Conservation (phyloP, 2,888 invertebrate species). For the Cosmorhoe ocellata region DNA sequence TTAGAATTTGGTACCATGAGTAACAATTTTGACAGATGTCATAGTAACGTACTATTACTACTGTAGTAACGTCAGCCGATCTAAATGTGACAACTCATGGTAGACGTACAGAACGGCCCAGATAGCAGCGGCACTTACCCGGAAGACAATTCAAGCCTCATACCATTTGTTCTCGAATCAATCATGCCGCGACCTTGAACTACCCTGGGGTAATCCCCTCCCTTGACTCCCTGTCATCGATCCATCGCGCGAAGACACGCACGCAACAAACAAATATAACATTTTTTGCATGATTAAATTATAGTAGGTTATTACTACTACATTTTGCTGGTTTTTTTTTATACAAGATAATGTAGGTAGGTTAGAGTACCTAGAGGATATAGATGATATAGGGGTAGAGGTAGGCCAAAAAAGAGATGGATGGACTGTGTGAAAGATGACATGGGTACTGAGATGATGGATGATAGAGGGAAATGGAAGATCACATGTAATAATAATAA, state of each 20-base stretch:
- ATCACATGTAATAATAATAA: no score
- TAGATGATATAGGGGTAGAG: no score
- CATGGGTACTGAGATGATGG: no score
- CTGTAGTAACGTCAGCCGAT: no score
- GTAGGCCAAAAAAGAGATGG: no score
- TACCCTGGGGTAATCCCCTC: constrained; percentile 18
- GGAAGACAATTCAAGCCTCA: constrained; percentile 27
- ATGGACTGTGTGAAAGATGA: no score
- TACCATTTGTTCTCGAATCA: constrained; percentile 30
- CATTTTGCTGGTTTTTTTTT: no score
- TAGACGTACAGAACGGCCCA: neutral
- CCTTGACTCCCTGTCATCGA: constrained; percentile 26
- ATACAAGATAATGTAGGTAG: neutral
- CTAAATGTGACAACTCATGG: no score
- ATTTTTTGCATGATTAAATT: constrained; percentile 8
- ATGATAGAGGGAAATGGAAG: no score
- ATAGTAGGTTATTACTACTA: neutral
- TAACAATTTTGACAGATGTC: no score
- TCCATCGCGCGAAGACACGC: constrained; percentile 30
- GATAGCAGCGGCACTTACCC: constrained; percentile 22
- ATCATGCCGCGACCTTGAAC: constrained; percentile 35
- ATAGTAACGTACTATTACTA: no score
- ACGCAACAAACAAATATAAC: constrained; percentile 37
- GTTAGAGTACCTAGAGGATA: neutral
- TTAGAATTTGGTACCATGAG: no score